Base-by-base conservation (phyloP, 2,888 invertebrate species). In the Heteromyza rotundicornis region DNA sequence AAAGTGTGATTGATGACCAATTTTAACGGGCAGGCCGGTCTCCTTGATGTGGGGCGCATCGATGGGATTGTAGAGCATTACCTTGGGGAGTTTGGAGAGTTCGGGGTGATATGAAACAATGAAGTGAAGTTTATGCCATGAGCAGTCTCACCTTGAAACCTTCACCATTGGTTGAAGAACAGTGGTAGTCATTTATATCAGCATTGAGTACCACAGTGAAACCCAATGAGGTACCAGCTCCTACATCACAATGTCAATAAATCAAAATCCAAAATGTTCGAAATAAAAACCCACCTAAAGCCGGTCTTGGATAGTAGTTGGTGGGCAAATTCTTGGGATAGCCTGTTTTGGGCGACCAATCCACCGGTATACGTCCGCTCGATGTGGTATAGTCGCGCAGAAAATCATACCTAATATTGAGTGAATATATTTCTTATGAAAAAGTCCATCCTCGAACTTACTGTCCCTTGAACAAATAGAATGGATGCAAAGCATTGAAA, bases 21-120 rank as follows among this genome's bases (percentile, higher is more conserved):
- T 88, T 52, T 88, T 86, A 56, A 91, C 83, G 1, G 90, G 85
- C 57, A 90, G 87, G 0, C 90, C 92, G 62, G 89, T 87, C 70
- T 92, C 90, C 3, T 89, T 87, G 63, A 92, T 88, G 76, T 90
- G 90, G 0, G 93, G 92, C 0, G 89, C 90, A 78, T 93, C 92
- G 0, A 90, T 89, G 0, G 93, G 92, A 80, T 89, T 92, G 70
- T 92, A 91, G 10, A 73, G 47, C 1, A 66, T 54, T 1, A 73
- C 17, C 74, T 69, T n/a, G n/a, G n/a, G n/a, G n/a, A n/a, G n/a
- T n/a, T n/a, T n/a, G n/a, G n/a, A n/a, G n/a, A n/a, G n/a, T n/a
- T n/a, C n/a, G n/a, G n/a, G n/a, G n/a, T n/a, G n/a, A n/a, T n/a
- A n/a, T n/a, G n/a, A n/a, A n/a, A 7, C 23, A 19, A 40, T 27